phyloP scores from a whole-genome alignment of 2,888 invertebrate species.

The Apoda limacodes region DNA sequence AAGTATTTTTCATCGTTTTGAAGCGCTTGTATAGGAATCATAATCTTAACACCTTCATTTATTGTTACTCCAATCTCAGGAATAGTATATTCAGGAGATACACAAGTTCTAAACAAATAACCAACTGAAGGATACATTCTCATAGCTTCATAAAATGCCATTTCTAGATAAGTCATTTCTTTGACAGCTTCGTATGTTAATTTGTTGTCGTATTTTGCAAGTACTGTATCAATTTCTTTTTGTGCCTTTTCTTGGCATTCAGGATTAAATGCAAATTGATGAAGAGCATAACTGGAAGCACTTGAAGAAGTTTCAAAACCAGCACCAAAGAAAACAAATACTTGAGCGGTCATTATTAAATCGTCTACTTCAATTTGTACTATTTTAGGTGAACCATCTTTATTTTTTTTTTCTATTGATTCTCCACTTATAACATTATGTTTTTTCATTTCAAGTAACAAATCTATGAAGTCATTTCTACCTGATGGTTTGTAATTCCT shows the following conservation, averaged over 20 bases:
- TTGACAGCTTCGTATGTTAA: slow-evolving; percentile 49
- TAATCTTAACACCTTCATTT: slow-evolving; percentile 36
- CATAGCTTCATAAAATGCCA: slow-evolving; percentile 52
- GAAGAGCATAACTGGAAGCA: slow-evolving; percentile 56
- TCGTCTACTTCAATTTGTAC: slow-evolving; percentile 43
- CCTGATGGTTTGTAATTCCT: slow-evolving; percentile 43
- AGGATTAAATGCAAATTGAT: slow-evolving; percentile 54
- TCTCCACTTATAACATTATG: slow-evolving; percentile 47
- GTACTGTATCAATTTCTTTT: slow-evolving; percentile 47
- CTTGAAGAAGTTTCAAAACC: slow-evolving; percentile 67
- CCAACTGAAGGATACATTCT: slow-evolving; percentile 53
- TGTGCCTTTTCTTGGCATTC: slow-evolving; percentile 52
- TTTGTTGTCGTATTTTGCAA: slow-evolving; percentile 39
- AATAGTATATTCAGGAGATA: slow-evolving; percentile 43
- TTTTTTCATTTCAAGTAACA: slow-evolving; percentile 43
- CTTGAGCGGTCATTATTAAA: slow-evolving; percentile 46
- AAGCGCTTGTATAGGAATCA: slow-evolving; percentile 50
- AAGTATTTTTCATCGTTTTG: slow-evolving; percentile 51
- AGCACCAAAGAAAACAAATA: slow-evolving; percentile 58
- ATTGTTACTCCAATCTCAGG: slow-evolving; percentile 48
- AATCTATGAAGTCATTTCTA: slow-evolving; percentile 52
- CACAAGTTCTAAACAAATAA: slow-evolving; percentile 43
- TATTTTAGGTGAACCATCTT: slow-evolving; percentile 39
- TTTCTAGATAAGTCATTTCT: slow-evolving; percentile 51
- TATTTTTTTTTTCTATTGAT: slow-evolving; percentile 40